Evolutionary conservation across 2,888 invertebrate genomes (phyloP).

Genomic region (Troides aeacus): DNA sequence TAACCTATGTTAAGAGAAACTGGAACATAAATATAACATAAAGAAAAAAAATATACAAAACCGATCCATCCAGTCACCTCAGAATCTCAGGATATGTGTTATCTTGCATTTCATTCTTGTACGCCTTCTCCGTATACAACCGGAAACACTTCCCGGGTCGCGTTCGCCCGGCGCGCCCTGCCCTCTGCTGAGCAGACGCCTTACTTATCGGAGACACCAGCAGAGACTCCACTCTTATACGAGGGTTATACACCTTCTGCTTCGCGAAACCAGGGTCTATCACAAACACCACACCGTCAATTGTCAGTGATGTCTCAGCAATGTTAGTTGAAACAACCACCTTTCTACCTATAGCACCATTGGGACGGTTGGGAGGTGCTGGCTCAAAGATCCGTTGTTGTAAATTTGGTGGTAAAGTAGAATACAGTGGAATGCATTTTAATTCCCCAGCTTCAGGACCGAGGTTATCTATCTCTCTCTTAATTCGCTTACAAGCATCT

Average conservation of each 20-base stretch:
- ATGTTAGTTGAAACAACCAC: constrained; percentile 99
- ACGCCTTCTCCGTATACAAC: constrained; percentile 96
- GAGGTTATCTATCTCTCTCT: constrained; percentile 95
- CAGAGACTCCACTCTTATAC: constrained; percentile 95
- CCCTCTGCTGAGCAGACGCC: constrained; percentile 98
- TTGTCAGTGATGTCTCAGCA: constrained; percentile 99
- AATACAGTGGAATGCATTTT: constrained; percentile 99
- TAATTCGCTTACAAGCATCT: constrained; percentile 98
- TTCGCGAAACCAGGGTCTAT: constrained; percentile 99
- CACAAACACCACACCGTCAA: constrained; percentile 99
- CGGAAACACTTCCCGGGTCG: constrained; percentile 98
- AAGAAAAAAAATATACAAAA: constrained; percentile 26
- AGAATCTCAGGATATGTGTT: constrained; percentile 98
- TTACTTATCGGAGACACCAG: constrained; percentile 99
- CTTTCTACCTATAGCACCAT: constrained; percentile 93
- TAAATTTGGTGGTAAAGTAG: constrained; percentile 97
- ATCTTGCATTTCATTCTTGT: constrained; percentile 97
- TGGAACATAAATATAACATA: background rate
- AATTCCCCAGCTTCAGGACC: constrained; percentile 98
- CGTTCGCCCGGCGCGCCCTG: constrained; percentile 98
- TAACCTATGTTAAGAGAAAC: no score
- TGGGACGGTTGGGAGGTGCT: constrained; percentile 93
- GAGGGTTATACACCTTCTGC: constrained; percentile 96
- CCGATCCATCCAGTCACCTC: constrained; percentile 56
- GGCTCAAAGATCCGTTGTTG: constrained; percentile 99